These are phyloP conservation scores for Cheilosia pagana DNA, from an alignment of 2,888 invertebrate species.

Conservation along the genomic window DNA sequence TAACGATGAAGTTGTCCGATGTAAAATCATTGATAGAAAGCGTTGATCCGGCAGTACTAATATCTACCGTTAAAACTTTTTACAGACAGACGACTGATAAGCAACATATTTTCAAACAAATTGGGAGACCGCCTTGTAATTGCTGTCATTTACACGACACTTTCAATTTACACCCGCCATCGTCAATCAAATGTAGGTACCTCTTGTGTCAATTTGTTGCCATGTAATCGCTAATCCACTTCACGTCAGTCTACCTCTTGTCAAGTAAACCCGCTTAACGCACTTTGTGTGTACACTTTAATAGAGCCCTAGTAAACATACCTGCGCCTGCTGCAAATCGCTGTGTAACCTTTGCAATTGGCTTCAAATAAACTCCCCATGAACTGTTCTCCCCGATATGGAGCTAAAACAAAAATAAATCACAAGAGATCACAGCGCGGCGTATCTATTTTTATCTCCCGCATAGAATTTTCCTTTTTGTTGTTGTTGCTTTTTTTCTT, in stretches of 20 bases:
- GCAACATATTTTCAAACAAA: too few species aligned
- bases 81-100: too few species aligned
- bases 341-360: conserved; percentile 3
- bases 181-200: too few species aligned
- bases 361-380: conserved; percentile 28
- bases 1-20: too few species aligned
- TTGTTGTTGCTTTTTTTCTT: not conserved
- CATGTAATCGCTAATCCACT: conserved; percentile 30
- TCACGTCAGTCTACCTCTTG: conserved; percentile 30
- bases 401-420: not conserved
- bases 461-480: not conserved
- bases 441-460: conserved; percentile 7
- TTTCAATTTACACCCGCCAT: too few species aligned
- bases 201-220: conserved; percentile 11
- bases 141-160: too few species aligned
- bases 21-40: too few species aligned
- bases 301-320: conserved; percentile 13
- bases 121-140: too few species aligned
- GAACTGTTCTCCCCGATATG: conserved; percentile 13
- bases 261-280: conserved; percentile 9
- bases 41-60: too few species aligned
- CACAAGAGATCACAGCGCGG: conserved; percentile 19
- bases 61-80: too few species aligned
- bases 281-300: conserved; percentile 10
- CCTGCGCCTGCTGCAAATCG: too few species aligned